Conservation (phyloP, 2,113 vertebrate species). For the Alligator mississippiensis region DNA sequence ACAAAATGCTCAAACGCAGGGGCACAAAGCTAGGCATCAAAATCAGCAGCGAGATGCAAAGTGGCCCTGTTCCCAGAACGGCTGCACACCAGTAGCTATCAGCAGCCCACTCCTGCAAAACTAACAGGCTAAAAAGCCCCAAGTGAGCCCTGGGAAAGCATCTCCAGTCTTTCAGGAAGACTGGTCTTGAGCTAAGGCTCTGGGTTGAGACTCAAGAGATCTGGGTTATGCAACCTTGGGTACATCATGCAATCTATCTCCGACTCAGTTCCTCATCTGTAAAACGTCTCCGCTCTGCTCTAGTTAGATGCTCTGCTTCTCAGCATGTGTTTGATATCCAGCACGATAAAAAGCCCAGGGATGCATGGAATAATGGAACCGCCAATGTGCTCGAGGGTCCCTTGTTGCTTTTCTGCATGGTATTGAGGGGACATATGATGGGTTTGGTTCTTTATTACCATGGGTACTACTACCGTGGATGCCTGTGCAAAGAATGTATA, state of each 20-base stretch:
- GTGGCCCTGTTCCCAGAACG: neutral
- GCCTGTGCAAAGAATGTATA: too few species aligned
- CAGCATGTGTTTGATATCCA: neutral
- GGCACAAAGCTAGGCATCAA: neutral
- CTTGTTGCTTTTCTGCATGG: too few species aligned
- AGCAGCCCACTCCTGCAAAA: too few species aligned
- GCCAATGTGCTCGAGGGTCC: too few species aligned
- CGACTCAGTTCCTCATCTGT: neutral
- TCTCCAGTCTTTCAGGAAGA: neutral
- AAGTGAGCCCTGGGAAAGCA: too few species aligned
- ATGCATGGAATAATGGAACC: too few species aligned
- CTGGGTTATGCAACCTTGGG: neutral
- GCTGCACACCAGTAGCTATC: neutral
- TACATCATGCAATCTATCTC: neutral
- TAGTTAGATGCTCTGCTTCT: neutral
- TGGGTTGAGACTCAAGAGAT: neutral
- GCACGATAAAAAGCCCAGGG: neutral
- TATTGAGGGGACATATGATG: too few species aligned
- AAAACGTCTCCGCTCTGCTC: neutral
- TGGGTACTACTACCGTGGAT: too few species aligned
- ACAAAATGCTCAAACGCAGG: fast-evolving
- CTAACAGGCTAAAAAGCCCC: too few species aligned
- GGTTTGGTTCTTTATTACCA: too few species aligned
- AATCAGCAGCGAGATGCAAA: neutral
- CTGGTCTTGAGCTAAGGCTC: neutral